phyloP scores from a whole-genome alignment of 2,888 invertebrate genomes.

The Drosophila diplacantha region DNA sequence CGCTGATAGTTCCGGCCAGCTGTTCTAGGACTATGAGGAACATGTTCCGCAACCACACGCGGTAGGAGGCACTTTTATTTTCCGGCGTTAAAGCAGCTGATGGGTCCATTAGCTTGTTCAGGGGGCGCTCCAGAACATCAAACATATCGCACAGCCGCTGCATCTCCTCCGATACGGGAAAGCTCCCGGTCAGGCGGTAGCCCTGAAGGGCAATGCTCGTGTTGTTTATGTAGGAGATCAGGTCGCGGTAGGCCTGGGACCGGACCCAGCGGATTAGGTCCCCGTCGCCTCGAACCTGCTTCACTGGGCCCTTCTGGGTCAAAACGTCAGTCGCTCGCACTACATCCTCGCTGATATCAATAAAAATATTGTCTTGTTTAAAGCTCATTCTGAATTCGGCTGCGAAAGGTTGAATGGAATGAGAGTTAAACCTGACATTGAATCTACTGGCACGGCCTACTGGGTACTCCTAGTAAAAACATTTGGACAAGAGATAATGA shows the following conservation, averaged over 20 bases:
- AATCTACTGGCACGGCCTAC: neutral
- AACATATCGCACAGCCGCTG: constrained; percentile 83
- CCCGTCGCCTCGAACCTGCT: constrained; percentile 9
- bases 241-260: constrained; percentile 90
- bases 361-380: neutral
- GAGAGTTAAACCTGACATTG: neutral
- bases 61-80: constrained; percentile 85
- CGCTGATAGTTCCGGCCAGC: constrained; percentile 82
- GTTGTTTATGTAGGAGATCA: constrained; percentile 90
- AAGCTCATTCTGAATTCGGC: constrained; percentile 20
- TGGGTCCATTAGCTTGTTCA: constrained; percentile 70
- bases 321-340: constrained; percentile 10
- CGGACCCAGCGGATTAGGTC: constrained; percentile 51
- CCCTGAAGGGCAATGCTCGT: constrained; percentile 91
- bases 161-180: constrained; percentile 80
- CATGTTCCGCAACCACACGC: constrained; percentile 87
- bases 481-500: no score
- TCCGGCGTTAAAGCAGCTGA: neutral
- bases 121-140: constrained; percentile 83
- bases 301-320: constrained; percentile 19
- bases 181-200: constrained; percentile 82
- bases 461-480: neutral
- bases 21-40: constrained; percentile 81
- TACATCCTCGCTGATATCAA: constrained; percentile 16
- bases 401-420: neutral